These are phyloP conservation scores for Clostera curtula DNA, from an alignment of 2,888 invertebrate species.

Conservation along the genomic window DNA sequence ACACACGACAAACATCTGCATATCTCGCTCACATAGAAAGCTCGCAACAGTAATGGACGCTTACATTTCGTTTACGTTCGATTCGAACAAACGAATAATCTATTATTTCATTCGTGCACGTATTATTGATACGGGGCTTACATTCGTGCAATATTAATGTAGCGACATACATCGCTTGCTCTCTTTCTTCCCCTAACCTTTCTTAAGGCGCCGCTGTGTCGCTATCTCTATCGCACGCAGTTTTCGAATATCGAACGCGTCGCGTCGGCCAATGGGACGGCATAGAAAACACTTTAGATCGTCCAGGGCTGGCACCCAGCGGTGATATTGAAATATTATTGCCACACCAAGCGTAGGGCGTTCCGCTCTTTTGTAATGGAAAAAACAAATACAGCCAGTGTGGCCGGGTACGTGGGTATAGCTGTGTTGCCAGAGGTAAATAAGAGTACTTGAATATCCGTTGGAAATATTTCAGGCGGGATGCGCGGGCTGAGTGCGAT, in stretches of 20 bases:
- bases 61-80: slow-evolving; percentile 73
- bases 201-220: background rate
- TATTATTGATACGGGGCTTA: slow-evolving; percentile 70
- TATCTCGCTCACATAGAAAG: slow-evolving; percentile 28
- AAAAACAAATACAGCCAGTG: slow-evolving; percentile 60
- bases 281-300: slow-evolving; percentile 55
- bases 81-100: slow-evolving; percentile 74
- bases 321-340: slow-evolving; percentile 70
- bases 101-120: slow-evolving; percentile 75
- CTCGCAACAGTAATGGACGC: slow-evolving; percentile 65
- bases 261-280: slow-evolving; percentile 49
- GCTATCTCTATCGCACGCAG: slow-evolving; percentile 34
- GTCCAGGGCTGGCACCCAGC: slow-evolving; percentile 47
- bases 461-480: slow-evolving; percentile 56
- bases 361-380: slow-evolving; percentile 65
- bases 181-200: slow-evolving; percentile 28
- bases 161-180: slow-evolving; percentile 33
- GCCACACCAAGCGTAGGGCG: slow-evolving; percentile 54
- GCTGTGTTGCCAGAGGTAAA: slow-evolving; percentile 39
- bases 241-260: no score
- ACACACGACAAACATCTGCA: slow-evolving; percentile 17
- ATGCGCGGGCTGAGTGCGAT: slow-evolving; percentile 57
- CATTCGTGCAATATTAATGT: slow-evolving; percentile 63
- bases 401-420: slow-evolving; percentile 29
- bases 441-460: slow-evolving; percentile 54